Conservation (phyloP, 2,888 invertebrate species). For the Spodoptera exigua region DNA sequence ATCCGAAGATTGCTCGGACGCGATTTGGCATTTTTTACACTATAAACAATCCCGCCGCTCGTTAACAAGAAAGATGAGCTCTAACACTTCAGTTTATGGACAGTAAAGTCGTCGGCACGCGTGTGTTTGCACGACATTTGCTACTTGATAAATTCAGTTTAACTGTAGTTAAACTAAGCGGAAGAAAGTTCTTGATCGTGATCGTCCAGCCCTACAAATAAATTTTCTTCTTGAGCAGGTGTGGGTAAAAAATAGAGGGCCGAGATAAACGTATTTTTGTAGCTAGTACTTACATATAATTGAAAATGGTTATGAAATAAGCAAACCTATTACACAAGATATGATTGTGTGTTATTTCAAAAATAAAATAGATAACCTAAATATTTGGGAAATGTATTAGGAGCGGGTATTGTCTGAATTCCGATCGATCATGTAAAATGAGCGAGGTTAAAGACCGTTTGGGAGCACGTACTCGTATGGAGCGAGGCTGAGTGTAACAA, state of each 20-base stretch:
- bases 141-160: conserved; percentile 72
- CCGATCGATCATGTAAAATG: conserved; percentile 55
- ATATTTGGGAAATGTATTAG: conserved; percentile 24
- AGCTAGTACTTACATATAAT: conserved; percentile 22
- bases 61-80: conserved; percentile 89
- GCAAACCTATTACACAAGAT: conserved; percentile 12
- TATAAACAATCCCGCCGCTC: conserved; percentile 85
- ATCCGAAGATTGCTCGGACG: conserved; percentile 72
- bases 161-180: conserved; percentile 58
- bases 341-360: conserved; percentile 16
- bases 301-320: conserved; percentile 16
- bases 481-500: conserved; percentile 52
- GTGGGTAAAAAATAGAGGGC: conserved; percentile 53
- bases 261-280: conserved; percentile 25
- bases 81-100: conserved; percentile 86
- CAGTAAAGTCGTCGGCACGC: conserved; percentile 86
- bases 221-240: conserved; percentile 59
- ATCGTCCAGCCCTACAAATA: conserved; percentile 50
- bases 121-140: conserved; percentile 72
- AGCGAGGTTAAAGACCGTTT: conserved; percentile 60
- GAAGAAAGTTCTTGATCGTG: conserved; percentile 46
- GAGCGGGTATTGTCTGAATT: conserved; percentile 41
- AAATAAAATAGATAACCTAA: conserved; percentile 12
- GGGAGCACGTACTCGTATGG: conserved; percentile 31
- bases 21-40: conserved; percentile 81